Evolutionary conservation across 2,888 invertebrate species (phyloP).

Genomic region (Melangyna quadrimaculata): DNA sequence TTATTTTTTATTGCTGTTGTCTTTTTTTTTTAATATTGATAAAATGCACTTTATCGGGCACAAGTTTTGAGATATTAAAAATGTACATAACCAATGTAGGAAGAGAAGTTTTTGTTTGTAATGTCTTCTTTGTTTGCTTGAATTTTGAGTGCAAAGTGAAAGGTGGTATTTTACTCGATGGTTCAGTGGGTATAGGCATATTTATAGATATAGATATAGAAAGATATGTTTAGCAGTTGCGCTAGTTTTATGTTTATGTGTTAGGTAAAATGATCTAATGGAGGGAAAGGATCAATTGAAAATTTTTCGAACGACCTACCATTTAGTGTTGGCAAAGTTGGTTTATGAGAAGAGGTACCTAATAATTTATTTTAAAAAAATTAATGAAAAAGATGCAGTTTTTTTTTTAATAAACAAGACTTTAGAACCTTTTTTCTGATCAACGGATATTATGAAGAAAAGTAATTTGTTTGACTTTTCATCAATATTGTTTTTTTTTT

Average conservation of each 20-base stretch:
- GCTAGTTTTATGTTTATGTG: neutral
- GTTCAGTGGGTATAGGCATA: neutral
- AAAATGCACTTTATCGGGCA: constrained; percentile 7
- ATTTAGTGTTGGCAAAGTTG: neutral
- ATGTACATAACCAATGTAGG: constrained; percentile 5
- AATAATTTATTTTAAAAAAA: no score
- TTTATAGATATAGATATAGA: neutral
- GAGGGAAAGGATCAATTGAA: neutral
- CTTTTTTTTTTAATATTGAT: constrained; percentile 1
- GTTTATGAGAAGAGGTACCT: no score
- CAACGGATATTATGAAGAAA: no score
- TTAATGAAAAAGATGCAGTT: no score
- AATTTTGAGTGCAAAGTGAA: constrained; percentile 65
- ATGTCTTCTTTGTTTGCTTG: constrained; percentile 26
- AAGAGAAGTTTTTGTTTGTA: constrained; percentile 1
- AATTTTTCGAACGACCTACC: neutral
- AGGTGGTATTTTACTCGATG: constrained; percentile 46
- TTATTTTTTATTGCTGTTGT: neutral
- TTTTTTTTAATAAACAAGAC: no score
- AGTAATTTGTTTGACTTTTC: no score
- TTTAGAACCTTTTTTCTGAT: no score
- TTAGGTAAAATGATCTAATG: neutral
- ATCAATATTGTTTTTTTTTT: no score
- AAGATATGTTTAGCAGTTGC: neutral
- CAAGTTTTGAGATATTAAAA: constrained; percentile 3